A percentile compares a stretch with the other conserved stretches of the same genome.
Evolutionary conservation across 2,113 vertebrate genomes (phyloP).

Genomic region (Limanda limanda): DNA sequence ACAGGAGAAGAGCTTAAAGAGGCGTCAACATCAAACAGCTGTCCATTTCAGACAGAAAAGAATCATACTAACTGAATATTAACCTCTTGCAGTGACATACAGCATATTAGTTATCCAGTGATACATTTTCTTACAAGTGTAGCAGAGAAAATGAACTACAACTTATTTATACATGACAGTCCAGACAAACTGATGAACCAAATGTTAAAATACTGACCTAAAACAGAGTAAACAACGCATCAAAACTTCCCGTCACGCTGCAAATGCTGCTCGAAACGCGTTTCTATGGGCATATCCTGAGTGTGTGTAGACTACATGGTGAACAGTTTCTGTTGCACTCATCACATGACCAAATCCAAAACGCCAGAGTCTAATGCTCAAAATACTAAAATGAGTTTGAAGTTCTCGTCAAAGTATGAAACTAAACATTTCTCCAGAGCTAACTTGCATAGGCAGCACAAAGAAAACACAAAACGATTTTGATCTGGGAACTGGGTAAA

Average conservation of each 20-base stretch:
- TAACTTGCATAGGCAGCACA: conserved; percentile 92
- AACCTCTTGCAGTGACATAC: conserved; percentile 51
- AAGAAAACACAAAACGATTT: conserved; percentile 64
- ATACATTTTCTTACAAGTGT: conserved; percentile 39
- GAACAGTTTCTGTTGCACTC: conserved; percentile 19
- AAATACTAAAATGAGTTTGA: conserved; percentile 52
- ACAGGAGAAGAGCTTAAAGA: conserved; percentile 82
- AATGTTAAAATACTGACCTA: conserved; percentile 59
- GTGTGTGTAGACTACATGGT: conserved; percentile 47
- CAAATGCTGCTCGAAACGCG: conserved; percentile 42
- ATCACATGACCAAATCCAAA: conserved; percentile 3
- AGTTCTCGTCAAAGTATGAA: conserved; percentile 78
- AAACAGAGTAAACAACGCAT: conserved; percentile 41
- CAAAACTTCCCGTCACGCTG: conserved; percentile 30
- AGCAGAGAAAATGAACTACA: conserved; percentile 29
- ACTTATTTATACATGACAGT: conserved; percentile 41
- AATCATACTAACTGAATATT: conserved; percentile 34
- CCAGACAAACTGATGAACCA: conserved; percentile 28
- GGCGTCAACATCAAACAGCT: conserved; percentile 85
- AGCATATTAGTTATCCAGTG: conserved; percentile 69
- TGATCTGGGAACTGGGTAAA: conserved; percentile 70
- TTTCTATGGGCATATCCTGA: conserved; percentile 70
- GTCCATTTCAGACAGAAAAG: conserved; percentile 46
- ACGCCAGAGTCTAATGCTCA: conserved; percentile 10
- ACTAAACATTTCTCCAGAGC: conserved; percentile 66